Evolutionary conservation across 2,888 invertebrate species (phyloP), one percentile per base, ranked within the genome.

Genomic region (Ypsolopha sequella): DNA sequence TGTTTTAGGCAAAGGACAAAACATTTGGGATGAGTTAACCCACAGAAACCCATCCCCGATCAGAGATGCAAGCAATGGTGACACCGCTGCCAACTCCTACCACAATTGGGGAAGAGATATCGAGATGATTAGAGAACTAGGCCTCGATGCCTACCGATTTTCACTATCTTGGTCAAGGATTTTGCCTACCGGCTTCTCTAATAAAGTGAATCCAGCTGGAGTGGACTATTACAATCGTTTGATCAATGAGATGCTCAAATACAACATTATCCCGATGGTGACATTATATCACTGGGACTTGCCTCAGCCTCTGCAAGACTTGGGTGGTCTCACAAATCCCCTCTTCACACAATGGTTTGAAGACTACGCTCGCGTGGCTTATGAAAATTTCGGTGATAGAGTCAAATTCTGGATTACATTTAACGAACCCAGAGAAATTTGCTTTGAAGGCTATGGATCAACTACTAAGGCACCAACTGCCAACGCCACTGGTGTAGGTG

Each of bases 241-340:
- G 39, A 38, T 38, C n/a, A n/a, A 38, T 6, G 39, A 9, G n/a
- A 2, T 38, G 10, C 9, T 38, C 6, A n/a, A 38, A 38, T 10
- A 10, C 39, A n/a, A 38, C n/a, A n/a, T 38, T n/a, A 9, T 38
- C 3, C 39, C 39, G 10, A 38, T 38, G 9, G 2, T 9, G 82
- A 81, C 58, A 56, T 76, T 51, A 24, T 24, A 24, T 24, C 24
- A 24, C 4, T 24, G 24, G 24, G 24, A 24, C 24, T 24, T 24
- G 4, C 24, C 24, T 24, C 24, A 24, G 24, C 24, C 24, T 24
- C 24, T 24, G 24, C 24, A 24, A 24, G 24, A 76, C 4, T 56
- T 73, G 11, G 85, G 85, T 8, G 88, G 88, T 41, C 68, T 71
- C 54, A 60, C 69, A n/a, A 71, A 75, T 54, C 55, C 63, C 7